A percentile compares a stretch with the other conserved stretches of the same genome.
Conservation (phyloP, 2,888 invertebrate species). For the Orthosia cruda region DNA sequence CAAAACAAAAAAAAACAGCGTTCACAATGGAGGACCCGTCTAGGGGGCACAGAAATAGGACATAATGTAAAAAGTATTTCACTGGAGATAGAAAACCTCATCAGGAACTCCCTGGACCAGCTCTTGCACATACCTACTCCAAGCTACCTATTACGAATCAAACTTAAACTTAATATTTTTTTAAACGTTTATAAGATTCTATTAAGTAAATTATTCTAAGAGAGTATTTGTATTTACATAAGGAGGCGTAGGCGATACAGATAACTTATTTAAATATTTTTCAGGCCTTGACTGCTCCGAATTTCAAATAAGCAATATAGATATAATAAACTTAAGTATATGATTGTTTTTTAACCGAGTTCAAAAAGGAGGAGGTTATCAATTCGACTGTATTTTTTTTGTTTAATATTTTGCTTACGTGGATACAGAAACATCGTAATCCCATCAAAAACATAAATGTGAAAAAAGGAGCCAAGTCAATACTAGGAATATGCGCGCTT, state of each 20-base stretch:
- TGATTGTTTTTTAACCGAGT: background rate
- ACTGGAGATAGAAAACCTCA: background rate
- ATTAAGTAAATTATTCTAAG: background rate
- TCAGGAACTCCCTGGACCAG: background rate
- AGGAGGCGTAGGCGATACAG: background rate
- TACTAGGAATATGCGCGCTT: too few species aligned
- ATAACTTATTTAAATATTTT: conserved; percentile 27
- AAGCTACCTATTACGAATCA: background rate
- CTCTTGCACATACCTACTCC: background rate
- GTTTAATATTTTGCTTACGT: background rate
- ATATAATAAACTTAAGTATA: background rate
- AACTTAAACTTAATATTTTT: background rate
- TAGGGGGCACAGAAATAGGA: too few species aligned
- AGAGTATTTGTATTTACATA: background rate
- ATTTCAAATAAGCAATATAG: conserved; percentile 29
- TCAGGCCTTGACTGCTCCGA: conserved; percentile 27
- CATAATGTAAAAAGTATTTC: too few species aligned
- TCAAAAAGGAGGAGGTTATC: too few species aligned
- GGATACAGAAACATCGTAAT: background rate
- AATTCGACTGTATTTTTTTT: too few species aligned
- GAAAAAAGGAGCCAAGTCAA: too few species aligned
- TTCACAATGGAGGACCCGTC: too few species aligned
- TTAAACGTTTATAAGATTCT: background rate
- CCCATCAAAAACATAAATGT: too few species aligned
- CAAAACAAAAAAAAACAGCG: too few species aligned